Conservation (phyloP, 2,113 vertebrate genomes). For the Cephalopterus ornatus region DNA sequence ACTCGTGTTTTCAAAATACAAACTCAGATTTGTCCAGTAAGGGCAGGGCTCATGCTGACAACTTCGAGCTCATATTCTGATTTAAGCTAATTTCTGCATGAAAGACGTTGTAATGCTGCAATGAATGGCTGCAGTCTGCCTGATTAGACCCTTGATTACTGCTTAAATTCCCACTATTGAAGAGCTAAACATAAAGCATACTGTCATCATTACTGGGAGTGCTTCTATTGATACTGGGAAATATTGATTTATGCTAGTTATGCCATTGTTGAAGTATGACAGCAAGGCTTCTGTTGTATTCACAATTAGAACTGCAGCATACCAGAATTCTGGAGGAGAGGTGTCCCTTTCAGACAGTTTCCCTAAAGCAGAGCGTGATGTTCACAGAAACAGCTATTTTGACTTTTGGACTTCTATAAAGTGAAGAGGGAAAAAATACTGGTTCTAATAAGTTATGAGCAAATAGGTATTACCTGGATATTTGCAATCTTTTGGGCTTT, state of each 20-base stretch:
- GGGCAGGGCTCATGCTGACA: not conserved
- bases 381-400: not conserved
- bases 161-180: not conserved
- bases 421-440: not conserved
- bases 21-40: not conserved
- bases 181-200: not conserved
- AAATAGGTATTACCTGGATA: not conserved
- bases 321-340: not conserved
- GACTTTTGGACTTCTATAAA: not conserved
- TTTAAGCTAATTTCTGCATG: not conserved
- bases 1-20: not conserved
- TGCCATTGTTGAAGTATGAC: not conserved
- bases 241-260: not conserved
- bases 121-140: not conserved
- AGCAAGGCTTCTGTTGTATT: not conserved
- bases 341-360: not conserved
- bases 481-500: constrained; percentile 5
- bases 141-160: not conserved
- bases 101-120: not conserved
- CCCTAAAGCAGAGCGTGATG: not conserved
- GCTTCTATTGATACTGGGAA: not conserved
- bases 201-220: not conserved
- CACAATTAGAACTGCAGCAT: not conserved
- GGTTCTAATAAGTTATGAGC: not conserved
- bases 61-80: not conserved